These are phyloP conservation scores for Cololabis saira DNA, from an alignment of 2,113 vertebrate species.

Conservation along the genomic window DNA sequence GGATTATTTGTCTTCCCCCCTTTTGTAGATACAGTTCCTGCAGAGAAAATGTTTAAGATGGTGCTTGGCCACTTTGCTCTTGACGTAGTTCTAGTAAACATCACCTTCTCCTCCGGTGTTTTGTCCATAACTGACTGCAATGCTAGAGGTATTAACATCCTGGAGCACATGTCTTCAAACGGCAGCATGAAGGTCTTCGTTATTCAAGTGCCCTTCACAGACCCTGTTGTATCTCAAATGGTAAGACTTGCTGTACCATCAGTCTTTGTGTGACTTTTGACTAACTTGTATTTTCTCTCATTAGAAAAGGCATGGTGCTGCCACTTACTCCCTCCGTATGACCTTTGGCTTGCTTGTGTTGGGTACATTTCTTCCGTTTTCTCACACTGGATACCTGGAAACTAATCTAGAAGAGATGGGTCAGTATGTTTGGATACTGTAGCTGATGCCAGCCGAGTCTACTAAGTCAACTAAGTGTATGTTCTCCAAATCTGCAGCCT, in stretches of 20 bases:
- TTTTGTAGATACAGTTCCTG: conserved; percentile 66
- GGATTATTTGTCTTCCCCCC: neutral
- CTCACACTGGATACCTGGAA: conserved; percentile 42
- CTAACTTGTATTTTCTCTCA: conserved; percentile 37
- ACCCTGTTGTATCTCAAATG: conserved; percentile 61
- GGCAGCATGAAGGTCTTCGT: conserved; percentile 69
- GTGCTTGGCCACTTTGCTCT: conserved; percentile 75
- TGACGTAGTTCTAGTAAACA: conserved; percentile 80
- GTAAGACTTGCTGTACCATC: conserved; percentile 39
- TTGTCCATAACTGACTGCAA: conserved; percentile 61
- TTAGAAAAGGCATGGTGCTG: neutral
- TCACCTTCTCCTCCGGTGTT: conserved; percentile 64
- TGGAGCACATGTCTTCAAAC: conserved; percentile 61
- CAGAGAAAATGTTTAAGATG: conserved; percentile 70
- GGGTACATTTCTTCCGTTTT: conserved; percentile 56
- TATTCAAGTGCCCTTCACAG: conserved; percentile 76
- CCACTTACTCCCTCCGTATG: conserved; percentile 56
- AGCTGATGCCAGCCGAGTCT: neutral
- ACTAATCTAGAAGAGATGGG: conserved; percentile 45
- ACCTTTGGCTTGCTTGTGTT: conserved; percentile 66
- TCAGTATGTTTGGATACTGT: conserved; percentile 28
- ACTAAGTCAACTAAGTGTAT: neutral
- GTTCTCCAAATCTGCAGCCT: conserved; percentile 26
- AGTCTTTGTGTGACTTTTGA: neutral
- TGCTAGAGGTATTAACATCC: conserved; percentile 63